Evolutionary conservation across 2,113 vertebrate genomes (phyloP), one percentile per base, ranked within the genome.

Genomic region (Hemicordylus capensis): DNA sequence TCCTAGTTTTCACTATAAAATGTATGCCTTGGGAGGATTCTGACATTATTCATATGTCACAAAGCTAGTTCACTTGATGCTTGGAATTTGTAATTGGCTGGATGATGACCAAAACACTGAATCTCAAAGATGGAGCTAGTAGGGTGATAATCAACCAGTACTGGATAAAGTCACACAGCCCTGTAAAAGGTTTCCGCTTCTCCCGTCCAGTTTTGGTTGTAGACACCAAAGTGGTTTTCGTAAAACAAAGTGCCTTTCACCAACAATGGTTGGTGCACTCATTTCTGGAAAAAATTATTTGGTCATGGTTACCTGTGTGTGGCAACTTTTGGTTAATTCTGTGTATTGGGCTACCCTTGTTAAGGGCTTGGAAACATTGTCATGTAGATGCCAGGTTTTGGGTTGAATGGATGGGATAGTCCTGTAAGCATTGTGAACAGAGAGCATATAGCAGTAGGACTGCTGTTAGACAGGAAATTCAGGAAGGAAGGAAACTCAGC

Each of bases 1-100:
- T 63, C 76, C 0, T 90, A 66, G 90, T 93, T 93, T 90, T 89
- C 75, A 37, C 26, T 59, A 19, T 78, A 59, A 78, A 61, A 63
- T 17, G 26, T 28, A 8, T 63, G 31, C 12, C 46, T 31, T 66
- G 10, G 10, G 17, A 37, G 12, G 7, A 69, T 3, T 39, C 66
- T 37, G 34, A 6, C 3, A 15, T 17, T 69, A n/a, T 37, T 37
- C 66, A 69, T 37, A 37, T 69, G 34, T 37, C 66, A 37, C 34
- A 31, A 34, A 54, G 19, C 48, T 75, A 48, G 28, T 34, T 31
- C 46, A n/a, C 5, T 19, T 44, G 22, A 44, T 24, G 48, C 6
- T 51, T 51, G 48, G 6, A 6, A 12, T 51, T 51, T 8, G 48
- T 51, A 51, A 51, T 51, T 8, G 48, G 48, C 48, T 51, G 48